phyloP scores from a whole-genome alignment of 2,888 invertebrate species.

The Octonoba sinensis region DNA sequence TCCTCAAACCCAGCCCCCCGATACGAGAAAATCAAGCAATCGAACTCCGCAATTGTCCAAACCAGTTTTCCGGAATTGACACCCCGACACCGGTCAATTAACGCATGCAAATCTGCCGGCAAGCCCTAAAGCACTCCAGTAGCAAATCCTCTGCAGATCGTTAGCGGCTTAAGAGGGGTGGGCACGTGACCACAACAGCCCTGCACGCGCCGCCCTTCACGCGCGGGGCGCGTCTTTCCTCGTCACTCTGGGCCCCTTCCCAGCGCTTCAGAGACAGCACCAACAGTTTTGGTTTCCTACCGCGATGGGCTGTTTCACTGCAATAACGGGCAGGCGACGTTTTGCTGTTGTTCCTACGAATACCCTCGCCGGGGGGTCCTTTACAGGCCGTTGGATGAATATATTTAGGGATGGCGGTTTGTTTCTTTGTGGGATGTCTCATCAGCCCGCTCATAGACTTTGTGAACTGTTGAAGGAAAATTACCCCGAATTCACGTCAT shows the following conservation, averaged over 20 bases:
- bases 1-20: not conserved
- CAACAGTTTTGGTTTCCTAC: conserved; percentile 21
- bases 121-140: not conserved
- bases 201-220: conserved; percentile 19
- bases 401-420: too few relatives aligned
- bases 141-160: conserved; percentile 15
- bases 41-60: not conserved
- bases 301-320: not conserved
- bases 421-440: too few relatives aligned
- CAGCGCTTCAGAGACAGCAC: not conserved
- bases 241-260: not conserved
- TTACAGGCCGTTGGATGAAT: too few relatives aligned
- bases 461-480: too few relatives aligned
- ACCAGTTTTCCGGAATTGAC: not conserved
- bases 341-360: not conserved
- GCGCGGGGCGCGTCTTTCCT: not conserved
- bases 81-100: conserved; percentile 22
- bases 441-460: too few relatives aligned
- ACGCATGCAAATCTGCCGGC: conserved; percentile 33
- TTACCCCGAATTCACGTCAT: too few relatives aligned
- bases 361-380: too few relatives aligned
- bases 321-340: not conserved
- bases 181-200: conserved; percentile 4
- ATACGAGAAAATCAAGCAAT: not conserved
- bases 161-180: conserved; percentile 35